These are phyloP conservation scores for Lacerta bilineata DNA, from an alignment of 2,797 vertebrate genomes.

Conservation along the genomic window DNA sequence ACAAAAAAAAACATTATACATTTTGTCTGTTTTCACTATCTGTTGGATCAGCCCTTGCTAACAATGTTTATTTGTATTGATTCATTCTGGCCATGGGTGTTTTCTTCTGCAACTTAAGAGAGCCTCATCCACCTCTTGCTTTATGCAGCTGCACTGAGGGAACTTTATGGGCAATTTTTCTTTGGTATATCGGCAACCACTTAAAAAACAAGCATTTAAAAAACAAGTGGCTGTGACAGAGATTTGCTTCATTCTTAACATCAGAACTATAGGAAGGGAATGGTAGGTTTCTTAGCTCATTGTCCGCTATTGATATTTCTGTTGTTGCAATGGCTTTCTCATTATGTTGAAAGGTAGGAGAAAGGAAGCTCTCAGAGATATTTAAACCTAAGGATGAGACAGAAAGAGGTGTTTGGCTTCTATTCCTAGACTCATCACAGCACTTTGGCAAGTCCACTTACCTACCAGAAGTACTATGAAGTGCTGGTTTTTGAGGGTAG, in stretches of 20 bases:
- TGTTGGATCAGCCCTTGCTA: conserved; percentile 11
- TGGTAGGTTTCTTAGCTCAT: not conserved
- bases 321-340: not conserved
- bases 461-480: not conserved
- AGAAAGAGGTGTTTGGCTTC: not conserved
- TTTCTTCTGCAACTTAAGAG: not conserved
- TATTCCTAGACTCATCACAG: not conserved
- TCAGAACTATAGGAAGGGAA: not conserved
- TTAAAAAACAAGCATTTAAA: conserved; percentile 2
- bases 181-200: not conserved
- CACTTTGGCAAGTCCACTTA: conserved; percentile 1
- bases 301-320: not conserved
- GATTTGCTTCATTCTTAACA: not conserved
- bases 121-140: not conserved
- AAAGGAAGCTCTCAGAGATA: not conserved
- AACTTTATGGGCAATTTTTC: not conserved
- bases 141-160: not conserved
- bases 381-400: not conserved
- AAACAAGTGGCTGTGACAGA: not conserved
- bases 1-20: conserved; percentile 7
- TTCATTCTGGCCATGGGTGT: conserved; percentile 26
- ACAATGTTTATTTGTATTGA: not conserved
- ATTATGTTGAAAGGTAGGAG: not conserved
- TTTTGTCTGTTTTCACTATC: not conserved
- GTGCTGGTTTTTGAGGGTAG: not conserved